phyloP scores from a whole-genome alignment of 2,888 invertebrate genomes.

The Latrodectus hesperus region DNA sequence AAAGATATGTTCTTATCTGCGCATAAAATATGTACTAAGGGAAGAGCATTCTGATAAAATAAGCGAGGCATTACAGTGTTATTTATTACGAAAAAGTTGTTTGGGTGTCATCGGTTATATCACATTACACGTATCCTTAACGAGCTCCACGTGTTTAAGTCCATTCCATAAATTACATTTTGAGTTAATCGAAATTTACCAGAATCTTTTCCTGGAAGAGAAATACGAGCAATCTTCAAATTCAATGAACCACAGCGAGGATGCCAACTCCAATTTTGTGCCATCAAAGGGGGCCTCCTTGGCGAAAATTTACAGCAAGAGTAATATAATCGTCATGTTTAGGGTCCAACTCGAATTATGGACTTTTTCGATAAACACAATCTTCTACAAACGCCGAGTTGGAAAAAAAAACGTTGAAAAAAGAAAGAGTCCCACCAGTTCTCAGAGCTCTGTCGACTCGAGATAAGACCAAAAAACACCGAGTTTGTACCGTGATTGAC shows the following conservation, averaged over 20 bases:
- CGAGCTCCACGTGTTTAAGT: not conserved
- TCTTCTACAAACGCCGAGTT: conserved; percentile 22
- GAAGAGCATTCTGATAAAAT: too few relatives aligned
- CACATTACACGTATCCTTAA: not conserved
- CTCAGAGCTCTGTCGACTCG: conserved; percentile 48
- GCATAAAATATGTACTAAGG: too few relatives aligned
- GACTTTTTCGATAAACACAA: conserved; percentile 42
- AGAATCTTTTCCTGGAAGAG: conserved; percentile 31
- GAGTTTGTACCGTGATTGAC: conserved; percentile 52
- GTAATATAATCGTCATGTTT: conserved; percentile 58
- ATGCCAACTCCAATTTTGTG: conserved; percentile 22
- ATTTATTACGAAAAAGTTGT: not conserved
- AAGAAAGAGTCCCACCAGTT: conserved; percentile 11
- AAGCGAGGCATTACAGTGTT: not conserved
- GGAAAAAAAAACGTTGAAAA: conserved; percentile 3
- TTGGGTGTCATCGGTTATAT: not conserved
- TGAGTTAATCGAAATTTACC: conserved; percentile 6
- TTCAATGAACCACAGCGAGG: conserved; percentile 8
- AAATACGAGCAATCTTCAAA: not conserved
- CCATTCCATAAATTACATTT: conserved; percentile 23
- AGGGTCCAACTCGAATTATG: conserved; percentile 45
- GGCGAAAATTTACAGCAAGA: conserved; percentile 30
- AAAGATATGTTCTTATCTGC: too few relatives aligned
- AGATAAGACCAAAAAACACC: conserved; percentile 40
- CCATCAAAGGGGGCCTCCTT: not conserved